These are phyloP conservation scores for Danio choprae DNA, from an alignment of 2,797 vertebrate species.

Conservation along the genomic window DNA sequence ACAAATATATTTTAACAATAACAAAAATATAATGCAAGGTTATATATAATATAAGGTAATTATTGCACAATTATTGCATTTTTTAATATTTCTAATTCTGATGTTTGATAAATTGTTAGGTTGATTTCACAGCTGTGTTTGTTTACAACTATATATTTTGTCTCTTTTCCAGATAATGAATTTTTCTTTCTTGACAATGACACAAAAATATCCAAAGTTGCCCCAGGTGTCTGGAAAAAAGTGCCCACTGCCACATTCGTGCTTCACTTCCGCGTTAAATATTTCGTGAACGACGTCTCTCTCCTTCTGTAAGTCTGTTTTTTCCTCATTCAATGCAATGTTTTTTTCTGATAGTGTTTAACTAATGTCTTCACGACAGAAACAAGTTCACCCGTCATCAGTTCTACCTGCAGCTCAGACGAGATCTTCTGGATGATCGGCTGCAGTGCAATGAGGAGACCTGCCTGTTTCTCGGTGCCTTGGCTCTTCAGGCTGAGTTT, in stretches of 20 bases:
- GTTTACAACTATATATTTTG: not conserved
- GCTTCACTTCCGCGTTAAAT: conserved; percentile 89
- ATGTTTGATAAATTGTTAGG: too few relatives aligned
- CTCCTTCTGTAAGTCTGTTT: conserved; percentile 83
- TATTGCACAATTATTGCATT: too few relatives aligned
- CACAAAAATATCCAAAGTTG: conserved; percentile 87
- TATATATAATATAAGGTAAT: too few relatives aligned
- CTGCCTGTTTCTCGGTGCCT: conserved; percentile 82
- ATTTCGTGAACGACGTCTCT: conserved; percentile 82
- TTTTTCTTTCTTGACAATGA: conserved; percentile 91
- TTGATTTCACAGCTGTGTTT: too few relatives aligned
- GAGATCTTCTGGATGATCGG: conserved; percentile 87
- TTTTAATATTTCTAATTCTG: too few relatives aligned
- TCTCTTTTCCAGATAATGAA: conserved; percentile 82
- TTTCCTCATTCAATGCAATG: not conserved
- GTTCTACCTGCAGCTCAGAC: conserved; percentile 91
- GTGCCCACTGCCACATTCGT: conserved; percentile 79
- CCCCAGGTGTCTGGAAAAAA: conserved; percentile 90
- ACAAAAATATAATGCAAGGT: too few relatives aligned
- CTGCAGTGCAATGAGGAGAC: conserved; percentile 85
- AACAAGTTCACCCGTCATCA: conserved; percentile 87
- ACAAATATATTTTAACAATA: too few relatives aligned
- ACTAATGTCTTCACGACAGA: conserved; percentile 68
- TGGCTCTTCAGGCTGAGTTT: conserved; percentile 89
- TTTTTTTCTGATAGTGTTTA: conserved; percentile 5